Base-by-base conservation (phyloP, 2,797 vertebrate species). In the Etheostoma nigrum region DNA sequence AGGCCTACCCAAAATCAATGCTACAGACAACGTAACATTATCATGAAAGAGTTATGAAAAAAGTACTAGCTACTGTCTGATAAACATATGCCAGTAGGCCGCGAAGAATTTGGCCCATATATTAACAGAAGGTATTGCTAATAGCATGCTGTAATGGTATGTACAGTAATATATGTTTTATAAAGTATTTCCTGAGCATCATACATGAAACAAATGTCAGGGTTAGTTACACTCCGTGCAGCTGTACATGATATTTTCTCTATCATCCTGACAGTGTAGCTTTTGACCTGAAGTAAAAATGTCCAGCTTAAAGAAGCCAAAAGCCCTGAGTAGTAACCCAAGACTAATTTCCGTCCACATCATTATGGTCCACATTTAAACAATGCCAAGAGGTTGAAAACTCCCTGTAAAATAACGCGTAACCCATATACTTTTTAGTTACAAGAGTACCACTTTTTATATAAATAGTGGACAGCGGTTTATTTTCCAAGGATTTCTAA, bases 1-100 rank as follows among this genome's bases (percentile, higher is more conserved):
- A 66, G 81, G 86, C 82, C 85, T 81, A 27, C 36, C n/a, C 21
- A 44, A 51, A 59, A 63, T 44, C 57, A 14, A 57, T 21, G 57
- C 47, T 76, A n/a, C 57, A 48, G 1, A 5, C 48, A 59, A 1
- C 12, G 15, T 61, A 21, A 48, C 55, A 40, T 12, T 40, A 11
- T 7, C 25, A 19, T 45, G 76, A 12, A 53, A 55, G 1, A 18
- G 25, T 15, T 4, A n/a, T 1, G 1, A 49, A 23, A 19, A 15
- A 59, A 13, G 36, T 8, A 12, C 6, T 33, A 40, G 36, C 36
- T 1, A 4, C 11, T 10, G n/a, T 10, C 10, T 72, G 42, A 25
- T 33, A 3, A 71, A 61, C 2, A 6, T 1, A 5, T 33, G 12
- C 0, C 30, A 44, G 23, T 1, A 30, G 15, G 7, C 13, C 14